Evolutionary conservation across 1,140 invertebrate genomes (phyloP).

Genomic region (Episyrphus balteatus): DNA sequence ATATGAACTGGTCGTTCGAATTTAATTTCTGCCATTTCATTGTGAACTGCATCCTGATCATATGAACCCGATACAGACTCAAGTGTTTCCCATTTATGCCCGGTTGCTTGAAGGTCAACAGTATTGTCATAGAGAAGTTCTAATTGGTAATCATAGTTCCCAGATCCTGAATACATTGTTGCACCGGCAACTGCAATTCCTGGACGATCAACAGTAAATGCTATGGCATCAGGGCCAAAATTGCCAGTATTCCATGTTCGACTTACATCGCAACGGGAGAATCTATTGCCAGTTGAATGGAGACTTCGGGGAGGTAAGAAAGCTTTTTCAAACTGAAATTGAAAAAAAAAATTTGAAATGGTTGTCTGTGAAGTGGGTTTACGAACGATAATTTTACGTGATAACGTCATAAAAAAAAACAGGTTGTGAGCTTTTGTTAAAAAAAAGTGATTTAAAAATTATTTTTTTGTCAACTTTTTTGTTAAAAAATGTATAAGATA

Average conservation of each 20-base stretch:
- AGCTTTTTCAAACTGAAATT: slow-evolving; percentile 46
- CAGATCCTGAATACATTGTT: slow-evolving; percentile 74
- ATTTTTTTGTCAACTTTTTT: too few species aligned
- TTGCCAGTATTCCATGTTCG: slow-evolving; percentile 95
- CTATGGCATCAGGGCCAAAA: slow-evolving; percentile 92
- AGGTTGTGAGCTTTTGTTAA: slow-evolving; percentile 3
- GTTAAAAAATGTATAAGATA: too few species aligned
- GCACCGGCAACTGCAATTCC: slow-evolving; percentile 84
- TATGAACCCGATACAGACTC: slow-evolving; percentile 31
- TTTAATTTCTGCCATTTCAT: slow-evolving; percentile 77
- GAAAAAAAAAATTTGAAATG: too few species aligned
- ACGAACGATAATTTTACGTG: too few species aligned
- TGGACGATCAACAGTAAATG: slow-evolving; percentile 81
- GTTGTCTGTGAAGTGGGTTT: too few species aligned
- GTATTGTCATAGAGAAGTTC: slow-evolving; percentile 74
- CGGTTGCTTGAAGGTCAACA: slow-evolving; percentile 37
- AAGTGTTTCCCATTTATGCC: slow-evolving; percentile 34
- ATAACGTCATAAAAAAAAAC: too few species aligned
- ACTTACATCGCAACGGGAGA: slow-evolving; percentile 76
- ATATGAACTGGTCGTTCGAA: slow-evolving; percentile 80
- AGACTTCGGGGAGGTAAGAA: slow-evolving; percentile 46
- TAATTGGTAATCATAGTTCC: slow-evolving; percentile 81
- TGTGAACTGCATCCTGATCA: slow-evolving; percentile 47
- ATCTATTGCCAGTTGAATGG: slow-evolving; percentile 78
- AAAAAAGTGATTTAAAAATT: too few species aligned